Base-by-base conservation (phyloP, 1,140 invertebrate species). In the Maconellicoccus hirsutus region DNA sequence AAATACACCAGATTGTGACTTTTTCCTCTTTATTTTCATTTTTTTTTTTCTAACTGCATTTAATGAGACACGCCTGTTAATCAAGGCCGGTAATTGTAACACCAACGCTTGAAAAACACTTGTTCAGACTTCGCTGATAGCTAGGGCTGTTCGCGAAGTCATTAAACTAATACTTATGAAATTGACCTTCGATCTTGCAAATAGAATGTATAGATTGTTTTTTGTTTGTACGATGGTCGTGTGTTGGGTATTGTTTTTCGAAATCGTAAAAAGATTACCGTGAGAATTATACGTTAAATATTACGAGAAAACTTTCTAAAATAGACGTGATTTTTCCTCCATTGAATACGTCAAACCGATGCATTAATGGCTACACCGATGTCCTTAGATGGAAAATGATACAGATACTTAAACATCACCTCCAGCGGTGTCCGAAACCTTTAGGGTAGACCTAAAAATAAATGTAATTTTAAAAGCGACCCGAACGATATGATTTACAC, bases 1-100 rank as follows among this genome's bases (percentile, higher is more conserved):
- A 33, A 3, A 12, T 33, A 33, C 3, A 33, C 3, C 12, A 6
- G 29, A 12, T 8, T 19, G 42, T 3, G 42, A 52, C 6, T 52
- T 52, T 14, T 52, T 52, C n/a, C n/a, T 52, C n/a, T n/a, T n/a
- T n/a, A n/a, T n/a, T n/a, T n/a, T n/a, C n/a, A n/a, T 52, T 52
- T 52, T 8, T 52, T 52, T 52, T 52, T 8, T 16, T 16, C 42
- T 52, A 52, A 52, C 61, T 66, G 22, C 19, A 16, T 66, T 26
- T 66, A 66, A 66, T 23, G 22, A 66, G 61, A 22, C 61, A 66
- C 61, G 25, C 61, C 61, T 66, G 25, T 66, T 25, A 66, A 66
- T 26, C 22, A 66, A 66, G 61, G 61, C 25, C 61, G 25, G 25
- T 66, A 66, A 66, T 66, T 66, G 61, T 66, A 66, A 66, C 25